Evolutionary conservation across 2,797 vertebrate species (phyloP), one percentile per base, ranked within the genome.

Genomic region (Carduelis carduelis): DNA sequence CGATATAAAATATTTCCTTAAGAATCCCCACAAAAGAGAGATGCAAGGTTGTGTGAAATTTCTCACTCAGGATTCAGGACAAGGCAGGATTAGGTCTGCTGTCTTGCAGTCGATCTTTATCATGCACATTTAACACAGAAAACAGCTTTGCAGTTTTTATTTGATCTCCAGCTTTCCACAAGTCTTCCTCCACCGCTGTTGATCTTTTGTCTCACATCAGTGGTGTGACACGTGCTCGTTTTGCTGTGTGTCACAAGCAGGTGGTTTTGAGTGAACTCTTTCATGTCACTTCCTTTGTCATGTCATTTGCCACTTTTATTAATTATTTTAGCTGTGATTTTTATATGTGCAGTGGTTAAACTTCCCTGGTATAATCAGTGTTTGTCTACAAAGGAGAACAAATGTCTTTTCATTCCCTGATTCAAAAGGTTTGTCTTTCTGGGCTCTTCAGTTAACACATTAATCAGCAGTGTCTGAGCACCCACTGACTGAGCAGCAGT

Each of bases 321-420:
- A 71, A 90, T 92, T 72, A 89, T 46, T 93, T 93, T 43, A 64
- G n/a, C 83, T 90, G 44, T 83, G 81, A 74, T 71, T 95, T 89
- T 70, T 61, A 3, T 63, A 32, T 77, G 74, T 79, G 28, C 15
- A 34, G 41, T n/a, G 32, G 77, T 91, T 95, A 81, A 30, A 21
- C 44, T 87, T 76, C 80, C 66, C 53, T 79, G 2, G 13, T 28
- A 23, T 39, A 77, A 84, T 83, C 85, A 37, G 32, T 14, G 24
- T 70, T 41, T 78, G n/a, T 60, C 86, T 93, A 77, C 75, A 93
- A 89, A 95, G 59, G 77, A 74, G 75, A 90, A 82, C 60, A 90
- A 87, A 87, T 35, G 27, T 55, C 60, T 96, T 70, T 90, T 76
- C 32, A 56, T 82, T 80, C 24, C 56, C 43, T 2, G 4, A 87